Base-by-base conservation (phyloP, 2,888 invertebrate species). In the Andrena bucephala region DNA sequence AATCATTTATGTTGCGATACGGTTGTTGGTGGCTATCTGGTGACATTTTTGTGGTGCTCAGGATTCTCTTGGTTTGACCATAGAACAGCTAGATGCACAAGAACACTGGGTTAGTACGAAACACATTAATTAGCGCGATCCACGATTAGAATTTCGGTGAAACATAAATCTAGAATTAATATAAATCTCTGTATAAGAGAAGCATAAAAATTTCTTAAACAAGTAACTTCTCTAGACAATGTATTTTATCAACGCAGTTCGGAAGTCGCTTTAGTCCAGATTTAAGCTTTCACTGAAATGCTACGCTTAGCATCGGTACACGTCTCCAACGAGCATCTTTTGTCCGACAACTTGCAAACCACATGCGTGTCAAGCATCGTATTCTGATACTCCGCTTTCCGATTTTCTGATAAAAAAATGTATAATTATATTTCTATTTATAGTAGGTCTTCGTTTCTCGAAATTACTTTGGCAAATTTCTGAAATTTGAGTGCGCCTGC, bases 1-100 rank as follows among this genome's bases (percentile, higher is more conserved):
- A 83, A 74, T 87, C 50, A 87, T 89, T 92, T 83, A 89, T 87
- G 83, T 89, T 90, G 77, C 87, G 80, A 82, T 91, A 87, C 90
- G 90, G 82, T 90, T 92, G 86, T 89, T 87, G 89, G 90, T 91
- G 90, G 87, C 89, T 90, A 86, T 91, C 83, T 85, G 88, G 89
- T 91, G 89, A 91, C 83, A 86, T 87, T 85, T 87, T 89, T 84
- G 85, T 89, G 90, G 86, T 91, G 89, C 89, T 92, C 90, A 94
- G 94, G 94, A 94, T 89, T 93, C 93, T 91, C 85, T 94, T 91
- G 93, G 93, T 91, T 92, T 93, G 90, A 91, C 92, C 88, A 87
- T 93, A 92, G 92, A 94, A 88, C 93, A 93, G 89, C 93, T 94
- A 91, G 94, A 94, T 90, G 92, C 92, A 89, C 91, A 92, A 87